These are phyloP conservation scores for Liopterus haemorrhoidalis DNA, from an alignment of 2,888 invertebrate genomes.

Conservation along the genomic window DNA sequence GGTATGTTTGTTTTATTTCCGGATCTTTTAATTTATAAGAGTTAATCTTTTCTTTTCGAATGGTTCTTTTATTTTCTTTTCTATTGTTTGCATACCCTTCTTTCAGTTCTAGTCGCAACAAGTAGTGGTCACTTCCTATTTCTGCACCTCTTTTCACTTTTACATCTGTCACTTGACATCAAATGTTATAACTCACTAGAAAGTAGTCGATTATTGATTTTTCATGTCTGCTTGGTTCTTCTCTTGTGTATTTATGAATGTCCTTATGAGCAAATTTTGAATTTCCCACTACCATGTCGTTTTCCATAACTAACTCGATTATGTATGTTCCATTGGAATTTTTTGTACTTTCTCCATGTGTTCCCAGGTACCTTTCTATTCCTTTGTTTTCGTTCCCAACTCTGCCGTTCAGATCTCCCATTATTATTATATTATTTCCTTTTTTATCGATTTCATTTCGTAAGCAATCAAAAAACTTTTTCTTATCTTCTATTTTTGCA, in stretches of 20 bases:
- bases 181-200: background rate
- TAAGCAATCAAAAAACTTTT: background rate
- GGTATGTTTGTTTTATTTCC: too few species aligned
- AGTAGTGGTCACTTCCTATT: conserved; percentile 1
- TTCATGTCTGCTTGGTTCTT: background rate
- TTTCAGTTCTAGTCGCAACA: background rate
- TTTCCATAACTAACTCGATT: too few species aligned
- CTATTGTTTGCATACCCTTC: background rate
- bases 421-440: background rate
- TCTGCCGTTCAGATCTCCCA: conserved; percentile 1
- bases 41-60: too few species aligned
- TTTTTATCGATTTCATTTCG: background rate
- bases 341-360: too few species aligned
- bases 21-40: too few species aligned
- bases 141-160: background rate
- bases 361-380: background rate
- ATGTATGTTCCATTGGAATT: too few species aligned
- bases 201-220: background rate
- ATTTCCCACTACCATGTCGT: background rate
- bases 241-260: background rate
- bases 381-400: conserved; percentile 1
- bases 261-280: background rate
- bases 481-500: background rate
- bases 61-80: too few species aligned
- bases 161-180: background rate